Evolutionary conservation across 2,888 invertebrate genomes (phyloP).

Genomic region (Eupithecia vulgata): DNA sequence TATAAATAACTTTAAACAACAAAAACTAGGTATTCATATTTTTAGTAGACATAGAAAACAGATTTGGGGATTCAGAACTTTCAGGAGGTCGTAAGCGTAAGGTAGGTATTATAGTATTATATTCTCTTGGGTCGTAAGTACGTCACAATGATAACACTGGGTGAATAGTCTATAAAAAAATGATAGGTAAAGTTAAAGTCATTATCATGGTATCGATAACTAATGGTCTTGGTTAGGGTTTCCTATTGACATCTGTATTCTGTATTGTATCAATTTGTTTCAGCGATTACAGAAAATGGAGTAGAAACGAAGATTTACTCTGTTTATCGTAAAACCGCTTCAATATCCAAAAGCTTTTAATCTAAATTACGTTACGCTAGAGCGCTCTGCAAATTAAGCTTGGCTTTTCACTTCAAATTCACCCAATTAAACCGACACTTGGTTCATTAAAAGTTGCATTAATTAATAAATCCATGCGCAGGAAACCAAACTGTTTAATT

Average conservation of each 20-base stretch:
- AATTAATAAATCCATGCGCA: constrained; percentile 36
- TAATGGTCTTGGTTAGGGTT: background rate
- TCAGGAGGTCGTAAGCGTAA: too few species aligned
- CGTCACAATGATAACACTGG: too few species aligned
- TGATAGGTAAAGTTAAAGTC: too few species aligned
- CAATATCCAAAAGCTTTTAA: constrained; percentile 10
- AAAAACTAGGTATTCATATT: too few species aligned
- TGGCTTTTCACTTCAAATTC: constrained; percentile 16
- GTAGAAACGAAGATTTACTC: background rate
- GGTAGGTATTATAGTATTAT: too few species aligned
- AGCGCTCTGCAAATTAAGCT: constrained; percentile 14
- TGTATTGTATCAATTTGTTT: background rate
- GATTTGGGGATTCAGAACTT: too few species aligned
- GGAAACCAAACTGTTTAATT: constrained; percentile 41
- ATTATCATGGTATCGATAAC: background rate
- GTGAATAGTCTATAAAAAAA: too few species aligned
- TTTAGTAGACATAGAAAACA: too few species aligned
- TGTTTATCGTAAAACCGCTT: background rate
- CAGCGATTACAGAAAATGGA: background rate
- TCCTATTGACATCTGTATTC: background rate
- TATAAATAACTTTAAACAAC: too few species aligned
- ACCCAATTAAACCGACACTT: constrained; percentile 30
- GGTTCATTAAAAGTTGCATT: constrained; percentile 27
- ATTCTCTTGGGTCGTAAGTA: too few species aligned
- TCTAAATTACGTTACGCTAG: constrained; percentile 2